phyloP scores from a whole-genome alignment of 2,113 vertebrate genomes.

The Pedetes capensis region DNA sequence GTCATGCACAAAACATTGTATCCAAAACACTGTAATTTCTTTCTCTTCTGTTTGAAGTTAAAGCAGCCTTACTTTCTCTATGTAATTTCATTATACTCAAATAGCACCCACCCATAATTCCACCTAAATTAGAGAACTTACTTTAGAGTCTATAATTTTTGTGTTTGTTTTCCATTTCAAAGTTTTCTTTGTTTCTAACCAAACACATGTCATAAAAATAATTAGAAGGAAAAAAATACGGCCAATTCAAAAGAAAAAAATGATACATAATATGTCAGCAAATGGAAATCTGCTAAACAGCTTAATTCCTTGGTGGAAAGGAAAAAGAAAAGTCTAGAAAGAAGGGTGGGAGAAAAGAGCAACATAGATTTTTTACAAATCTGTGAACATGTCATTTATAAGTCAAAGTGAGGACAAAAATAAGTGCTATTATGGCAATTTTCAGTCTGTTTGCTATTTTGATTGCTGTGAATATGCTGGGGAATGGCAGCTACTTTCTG shows the following conservation, averaged over 20 bases:
- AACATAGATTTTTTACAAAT: constrained; percentile 56
- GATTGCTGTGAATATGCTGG: constrained; percentile 64
- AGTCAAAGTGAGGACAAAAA: constrained; percentile 71
- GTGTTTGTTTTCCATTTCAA: constrained; percentile 48
- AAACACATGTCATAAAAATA: constrained; percentile 42
- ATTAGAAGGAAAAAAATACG: constrained; percentile 49
- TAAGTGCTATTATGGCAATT: constrained; percentile 73
- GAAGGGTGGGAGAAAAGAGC: neutral
- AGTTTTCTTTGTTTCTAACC: neutral
- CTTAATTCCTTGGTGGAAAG: constrained; percentile 17
- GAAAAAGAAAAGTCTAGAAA: constrained; percentile 46
- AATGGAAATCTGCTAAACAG: neutral
- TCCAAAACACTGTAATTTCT: neutral
- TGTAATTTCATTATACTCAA: neutral
- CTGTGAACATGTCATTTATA: constrained; percentile 67
- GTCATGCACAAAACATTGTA: neutral
- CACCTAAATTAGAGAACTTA: neutral
- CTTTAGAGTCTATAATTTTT: neutral
- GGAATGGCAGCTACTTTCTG: constrained; percentile 57
- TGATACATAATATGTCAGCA: neutral
- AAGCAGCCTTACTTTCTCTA: neutral
- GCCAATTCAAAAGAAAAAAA: constrained; percentile 11
- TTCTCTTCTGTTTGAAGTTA: constrained; percentile 3
- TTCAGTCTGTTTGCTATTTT: constrained; percentile 75
- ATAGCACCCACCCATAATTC: neutral